phyloP scores from a whole-genome alignment of 2,888 invertebrate genomes.

The Lithodes maja region DNA sequence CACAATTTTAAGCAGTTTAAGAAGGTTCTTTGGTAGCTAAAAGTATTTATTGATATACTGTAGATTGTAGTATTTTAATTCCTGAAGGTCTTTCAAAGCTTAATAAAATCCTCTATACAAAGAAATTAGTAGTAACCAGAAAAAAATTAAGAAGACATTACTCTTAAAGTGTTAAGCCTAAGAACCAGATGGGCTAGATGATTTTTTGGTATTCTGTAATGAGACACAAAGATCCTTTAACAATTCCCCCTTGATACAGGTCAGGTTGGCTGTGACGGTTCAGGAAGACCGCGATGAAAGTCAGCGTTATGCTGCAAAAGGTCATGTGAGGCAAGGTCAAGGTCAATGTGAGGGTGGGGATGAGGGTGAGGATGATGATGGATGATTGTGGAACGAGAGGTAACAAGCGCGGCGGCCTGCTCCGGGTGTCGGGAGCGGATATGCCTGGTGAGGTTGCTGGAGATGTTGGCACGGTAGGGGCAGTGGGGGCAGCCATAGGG shows the following conservation, averaged over 20 bases:
- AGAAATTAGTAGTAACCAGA: no score
- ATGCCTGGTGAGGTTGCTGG: constrained; percentile 57
- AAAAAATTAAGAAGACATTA: no score
- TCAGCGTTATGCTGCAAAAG: constrained; percentile 15
- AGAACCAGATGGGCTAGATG: no score
- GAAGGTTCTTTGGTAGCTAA: no score
- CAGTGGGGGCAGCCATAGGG: constrained; percentile 67
- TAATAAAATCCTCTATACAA: no score
- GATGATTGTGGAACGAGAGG: not conserved
- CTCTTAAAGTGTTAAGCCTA: no score
- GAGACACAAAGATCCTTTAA: not conserved
- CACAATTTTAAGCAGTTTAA: no score
- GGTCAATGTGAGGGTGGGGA: constrained; percentile 10
- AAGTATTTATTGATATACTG: no score
- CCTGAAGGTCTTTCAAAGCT: no score
- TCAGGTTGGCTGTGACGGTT: constrained; percentile 39
- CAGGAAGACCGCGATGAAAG: constrained; percentile 19
- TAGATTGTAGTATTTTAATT: no score
- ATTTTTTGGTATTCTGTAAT: no score
- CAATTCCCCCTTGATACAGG: not conserved
- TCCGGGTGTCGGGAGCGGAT: constrained; percentile 53
- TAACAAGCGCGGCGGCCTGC: constrained; percentile 9
- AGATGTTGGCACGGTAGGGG: constrained; percentile 58
- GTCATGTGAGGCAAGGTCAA: not conserved
- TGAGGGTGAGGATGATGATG: constrained; percentile 3